phyloP scores from a whole-genome alignment of 2,113 vertebrate species.

The Serinus canaria region DNA sequence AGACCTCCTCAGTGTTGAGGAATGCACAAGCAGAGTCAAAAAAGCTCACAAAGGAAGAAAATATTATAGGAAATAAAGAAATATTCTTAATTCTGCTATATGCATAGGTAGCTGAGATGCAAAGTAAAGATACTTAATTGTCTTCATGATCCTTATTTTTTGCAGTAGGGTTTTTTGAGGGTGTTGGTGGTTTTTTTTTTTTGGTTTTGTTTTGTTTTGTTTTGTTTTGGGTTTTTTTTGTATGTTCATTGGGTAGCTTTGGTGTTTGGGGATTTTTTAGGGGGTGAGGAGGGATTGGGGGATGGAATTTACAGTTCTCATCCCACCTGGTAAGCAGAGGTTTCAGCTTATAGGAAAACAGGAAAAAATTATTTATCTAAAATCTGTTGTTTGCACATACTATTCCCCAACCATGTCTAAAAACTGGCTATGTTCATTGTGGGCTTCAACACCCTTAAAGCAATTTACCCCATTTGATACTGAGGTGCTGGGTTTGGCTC shows the following conservation, averaged over 20 bases:
- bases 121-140: background rate
- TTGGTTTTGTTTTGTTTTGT: no score
- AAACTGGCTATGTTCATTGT: background rate
- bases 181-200: no score
- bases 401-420: background rate
- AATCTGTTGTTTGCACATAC: background rate
- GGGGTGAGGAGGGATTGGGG: fast-evolving
- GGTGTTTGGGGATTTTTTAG: no score
- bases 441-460: background rate
- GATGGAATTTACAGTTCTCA: background rate
- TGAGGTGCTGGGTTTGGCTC: background rate
- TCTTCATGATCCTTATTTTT: background rate
- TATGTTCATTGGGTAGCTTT: background rate
- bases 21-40: background rate
- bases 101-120: background rate
- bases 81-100: background rate
- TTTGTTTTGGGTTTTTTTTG: background rate
- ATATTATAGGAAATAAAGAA: background rate
- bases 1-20: background rate
- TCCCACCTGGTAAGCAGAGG: background rate
- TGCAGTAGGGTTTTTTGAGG: background rate
- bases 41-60: background rate
- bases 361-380: background rate
- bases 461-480: background rate
- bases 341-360: background rate